phyloP scores from a whole-genome alignment of 1,140 invertebrate genomes.

The Tigriopus japonicus region DNA sequence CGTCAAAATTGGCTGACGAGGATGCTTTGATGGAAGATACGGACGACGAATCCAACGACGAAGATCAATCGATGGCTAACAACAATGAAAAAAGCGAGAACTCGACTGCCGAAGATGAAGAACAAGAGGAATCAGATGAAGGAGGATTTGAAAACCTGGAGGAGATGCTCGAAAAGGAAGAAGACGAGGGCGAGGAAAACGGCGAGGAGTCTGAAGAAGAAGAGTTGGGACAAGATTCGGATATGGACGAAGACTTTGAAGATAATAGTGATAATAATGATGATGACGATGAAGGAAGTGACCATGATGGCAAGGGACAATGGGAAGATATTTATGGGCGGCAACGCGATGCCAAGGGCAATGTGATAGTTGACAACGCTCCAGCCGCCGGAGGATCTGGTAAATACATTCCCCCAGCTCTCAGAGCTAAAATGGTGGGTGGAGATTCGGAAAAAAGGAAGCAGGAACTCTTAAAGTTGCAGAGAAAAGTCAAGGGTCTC shows the following conservation, averaged over 20 bases:
- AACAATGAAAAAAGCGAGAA: neutral
- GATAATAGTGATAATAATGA: neutral
- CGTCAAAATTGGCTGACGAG: neutral
- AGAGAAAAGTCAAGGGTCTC: slow-evolving; percentile 37
- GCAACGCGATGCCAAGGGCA: slow-evolving; percentile 3
- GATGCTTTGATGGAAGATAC: slow-evolving; percentile 1
- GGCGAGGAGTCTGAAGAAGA: neutral
- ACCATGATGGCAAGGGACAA: neutral
- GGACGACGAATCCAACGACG: neutral
- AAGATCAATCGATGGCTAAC: neutral
- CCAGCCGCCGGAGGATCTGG: too few relatives aligned
- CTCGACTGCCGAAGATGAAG: neutral
- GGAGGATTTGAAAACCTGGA: neutral
- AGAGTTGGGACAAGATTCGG: neutral
- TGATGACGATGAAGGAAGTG: neutral
- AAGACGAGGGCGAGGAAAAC: neutral
- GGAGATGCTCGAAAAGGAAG: neutral
- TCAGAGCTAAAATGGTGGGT: slow-evolving; percentile 27
- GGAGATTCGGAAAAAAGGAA: slow-evolving; percentile 23
- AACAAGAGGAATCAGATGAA: neutral
- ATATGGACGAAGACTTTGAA: neutral
- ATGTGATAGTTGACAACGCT: slow-evolving; percentile 19
- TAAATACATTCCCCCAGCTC: slow-evolving; percentile 65
- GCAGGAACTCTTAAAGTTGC: neutral
- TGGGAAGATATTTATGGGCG: slow-evolving; percentile 17